Base-by-base conservation (phyloP, 35 echinoderm and acorn worm genomes). In the Diadema setosum region DNA sequence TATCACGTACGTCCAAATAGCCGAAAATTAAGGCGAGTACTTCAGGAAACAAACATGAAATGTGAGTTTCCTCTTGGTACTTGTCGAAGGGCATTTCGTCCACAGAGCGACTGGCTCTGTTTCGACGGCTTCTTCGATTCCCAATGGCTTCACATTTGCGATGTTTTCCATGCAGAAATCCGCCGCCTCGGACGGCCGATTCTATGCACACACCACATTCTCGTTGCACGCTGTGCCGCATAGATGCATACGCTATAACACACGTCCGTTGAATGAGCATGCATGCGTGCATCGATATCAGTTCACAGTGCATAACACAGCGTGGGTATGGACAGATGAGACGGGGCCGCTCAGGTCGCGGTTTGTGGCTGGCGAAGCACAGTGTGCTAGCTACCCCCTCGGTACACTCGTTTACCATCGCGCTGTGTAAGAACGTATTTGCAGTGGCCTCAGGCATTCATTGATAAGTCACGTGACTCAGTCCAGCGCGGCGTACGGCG, bases 41-140 rank as follows among this genome's bases (percentile, higher is more conserved):
- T 80, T 99, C 96, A 40, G 96, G 96, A 83, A 99, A 95, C 82
- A 99, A 87, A 75, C 89, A 99, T 81, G 96, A 94, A 91, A 99
- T 92, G 86, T 99, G 86, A 37, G 87, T 46, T 84, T 94, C 92
- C 50, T 82, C 81, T 42, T 78, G 89, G 56, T 85, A 83, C 83
- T 91, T 91, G 45, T 91, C 89, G 49, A 91, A 85, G 23, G 93
- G 90, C 94, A 96, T 96, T 31, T 90, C 90, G 81, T 61, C 83
- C 83, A 86, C 58, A 43, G 83, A 44, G 60, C 37, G 73, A 78
- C 73, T 78, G 20, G 37, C 73, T 44, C 73, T 78, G 73, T 78
- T 78, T 44, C 73, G 73, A 78, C 73, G 73, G 37, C 40, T 78
- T 78, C 73, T 78, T 39, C 40, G 33, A 16, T 34, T 78, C 73